These are phyloP conservation scores for Eupeodes corollae DNA, from an alignment of 1,140 invertebrate species.

Conservation along the genomic window DNA sequence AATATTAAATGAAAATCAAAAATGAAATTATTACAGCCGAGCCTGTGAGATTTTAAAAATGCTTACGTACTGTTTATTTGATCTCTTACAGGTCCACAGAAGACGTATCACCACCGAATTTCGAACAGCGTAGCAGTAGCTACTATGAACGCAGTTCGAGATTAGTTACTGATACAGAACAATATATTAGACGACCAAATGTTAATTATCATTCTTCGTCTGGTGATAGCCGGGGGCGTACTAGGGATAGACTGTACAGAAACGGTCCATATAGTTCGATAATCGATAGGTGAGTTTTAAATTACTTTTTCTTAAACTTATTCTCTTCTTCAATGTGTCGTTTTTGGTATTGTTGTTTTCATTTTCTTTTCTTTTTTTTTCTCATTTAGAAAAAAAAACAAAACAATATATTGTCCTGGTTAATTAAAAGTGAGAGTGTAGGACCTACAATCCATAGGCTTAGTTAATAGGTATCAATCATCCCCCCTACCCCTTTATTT, in stretches of 20 bases:
- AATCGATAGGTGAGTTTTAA: slow-evolving; percentile 27
- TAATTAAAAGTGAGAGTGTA: too few species aligned
- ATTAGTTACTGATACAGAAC: slow-evolving; percentile 11
- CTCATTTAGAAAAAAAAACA: too few species aligned
- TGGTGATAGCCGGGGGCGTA: slow-evolving; percentile 22
- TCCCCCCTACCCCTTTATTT: too few species aligned
- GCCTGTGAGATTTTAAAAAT: too few species aligned
- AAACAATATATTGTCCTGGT: too few species aligned
- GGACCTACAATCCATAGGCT: too few species aligned
- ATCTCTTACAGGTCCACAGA: slow-evolving; percentile 39
- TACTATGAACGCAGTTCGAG: slow-evolving; percentile 40
- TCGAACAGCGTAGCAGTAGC: slow-evolving; percentile 31
- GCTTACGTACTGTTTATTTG: background rate
- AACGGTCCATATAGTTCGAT: slow-evolving; percentile 38
- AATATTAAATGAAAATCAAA: too few species aligned
- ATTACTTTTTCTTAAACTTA: background rate
- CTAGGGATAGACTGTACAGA: slow-evolving; percentile 37
- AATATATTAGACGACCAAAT: slow-evolving; percentile 9
- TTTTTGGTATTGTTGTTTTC: too few species aligned
- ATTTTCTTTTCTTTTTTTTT: too few species aligned
- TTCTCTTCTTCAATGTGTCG: too few species aligned
- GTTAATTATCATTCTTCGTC: slow-evolving; percentile 11
- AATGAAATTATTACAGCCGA: too few species aligned
- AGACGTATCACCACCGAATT: slow-evolving; percentile 36
- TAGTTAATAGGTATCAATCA: too few species aligned